Evolutionary conservation across 1,140 invertebrate species (phyloP).

Genomic region (Eciton burchellii): DNA sequence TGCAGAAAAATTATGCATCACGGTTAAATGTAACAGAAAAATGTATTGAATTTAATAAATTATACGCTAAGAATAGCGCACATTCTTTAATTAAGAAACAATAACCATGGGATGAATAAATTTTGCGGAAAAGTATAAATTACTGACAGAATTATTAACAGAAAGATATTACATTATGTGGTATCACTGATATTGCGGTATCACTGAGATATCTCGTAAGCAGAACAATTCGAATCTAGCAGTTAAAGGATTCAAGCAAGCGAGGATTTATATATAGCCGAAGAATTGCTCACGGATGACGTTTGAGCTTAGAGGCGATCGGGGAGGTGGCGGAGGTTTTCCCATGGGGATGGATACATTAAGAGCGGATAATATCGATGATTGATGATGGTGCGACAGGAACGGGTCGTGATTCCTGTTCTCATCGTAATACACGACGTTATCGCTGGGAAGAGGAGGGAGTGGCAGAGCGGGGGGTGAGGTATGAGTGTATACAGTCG

Average conservation of each 20-base stretch:
- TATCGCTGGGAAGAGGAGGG: slow-evolving; percentile 72
- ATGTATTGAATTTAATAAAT: too few relatives aligned
- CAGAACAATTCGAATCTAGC: background rate
- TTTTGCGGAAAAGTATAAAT: too few relatives aligned
- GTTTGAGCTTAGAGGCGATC: slow-evolving; percentile 81
- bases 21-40: too few relatives aligned
- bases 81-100: too few relatives aligned
- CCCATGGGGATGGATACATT: slow-evolving; percentile 76
- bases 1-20: too few relatives aligned
- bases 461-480: slow-evolving; percentile 72
- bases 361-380: slow-evolving; percentile 60
- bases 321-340: slow-evolving; percentile 66
- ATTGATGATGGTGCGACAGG: slow-evolving; percentile 48
- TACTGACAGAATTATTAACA: too few relatives aligned
- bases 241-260: slow-evolving; percentile 44
- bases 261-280: slow-evolving; percentile 87
- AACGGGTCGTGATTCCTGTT: slow-evolving; percentile 64
- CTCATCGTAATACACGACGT: slow-evolving; percentile 61
- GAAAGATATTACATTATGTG: too few relatives aligned
- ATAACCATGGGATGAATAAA: too few relatives aligned
- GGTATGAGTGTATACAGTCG: slow-evolving; percentile 80
- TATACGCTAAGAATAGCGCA: too few relatives aligned
- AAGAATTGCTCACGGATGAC: slow-evolving; percentile 89
- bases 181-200: background rate
- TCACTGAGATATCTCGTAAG: too few relatives aligned